Base-by-base conservation (phyloP, 2,888 invertebrate species). In the Apodemia mormo region DNA sequence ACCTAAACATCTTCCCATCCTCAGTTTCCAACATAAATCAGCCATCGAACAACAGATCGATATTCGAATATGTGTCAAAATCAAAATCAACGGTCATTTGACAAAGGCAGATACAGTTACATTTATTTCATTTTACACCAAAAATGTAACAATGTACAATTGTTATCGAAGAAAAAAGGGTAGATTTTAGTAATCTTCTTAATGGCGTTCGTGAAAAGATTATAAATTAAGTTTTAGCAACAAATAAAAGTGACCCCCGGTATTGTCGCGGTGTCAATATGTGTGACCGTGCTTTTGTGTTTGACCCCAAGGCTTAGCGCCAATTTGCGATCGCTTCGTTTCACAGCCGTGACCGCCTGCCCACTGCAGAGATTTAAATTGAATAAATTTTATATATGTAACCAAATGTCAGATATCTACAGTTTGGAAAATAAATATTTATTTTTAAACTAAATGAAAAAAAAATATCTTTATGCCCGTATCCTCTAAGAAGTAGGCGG, bases 121-220 rank as follows among this genome's bases (percentile, higher is more conserved):
- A 90, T 83, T 61, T 61, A 61, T 61, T 90, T 90, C 87, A 88
- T 90, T 90, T 89, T 85, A 86, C 78, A 71, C 74, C 81, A 82
- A 89, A 89, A 90, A 88, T 87, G 89, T 88, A 88, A 92, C 92
- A 93, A 92, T 90, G 86, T 88, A 81, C 90, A 86, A 93, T 90
- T 91, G 92, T 90, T 89, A 86, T 87, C 84, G 71, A 87, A 83
- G 86, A 86, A 83, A 91, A 92, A 93, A 93, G 92, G 93, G 93
- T 92, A 91, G 88, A 88, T 89, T 89, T 89, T 87, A 79, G 92
- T 93, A 93, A 93, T 92, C 93, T 93, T 87, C 93, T 92, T 93
- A 92, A 93, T 92, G 91, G 92, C 85, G 87, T 92, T 91, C 92
- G 92, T 92, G 92, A 93, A 92, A 91, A 94, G 94, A 94, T 94